Evolutionary conservation across 2,113 vertebrate species (phyloP), one percentile per base, ranked within the genome.

Genomic region (Syngnathus scovelli): DNA sequence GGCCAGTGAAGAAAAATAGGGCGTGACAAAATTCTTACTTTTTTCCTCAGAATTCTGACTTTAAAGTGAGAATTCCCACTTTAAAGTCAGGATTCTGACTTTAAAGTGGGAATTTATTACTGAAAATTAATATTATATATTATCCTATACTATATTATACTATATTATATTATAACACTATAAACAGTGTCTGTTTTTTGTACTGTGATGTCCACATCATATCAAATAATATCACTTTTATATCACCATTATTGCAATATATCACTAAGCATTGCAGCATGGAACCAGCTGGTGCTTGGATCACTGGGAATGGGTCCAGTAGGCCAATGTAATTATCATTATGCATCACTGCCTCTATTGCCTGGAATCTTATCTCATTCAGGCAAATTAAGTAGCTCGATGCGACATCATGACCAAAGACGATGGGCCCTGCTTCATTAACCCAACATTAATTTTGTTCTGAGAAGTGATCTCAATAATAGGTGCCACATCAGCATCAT

Each of bases 271-370:
- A 61, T 21, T 27, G 6, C 61, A 63, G 11, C 61, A 63, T 16
- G n/a, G 41, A 4, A 27, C 41, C 41, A 27, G 61, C 39, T 16
- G n/a, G 21, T 63, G 21, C 23, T 46, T 44, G 41, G 13, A 46
- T 46, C 38, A 12, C 19, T 61, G 15, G 7, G 43, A 23, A 43
- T 39, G 19, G 5, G n/a, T 23, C 41, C n/a, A 62, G 61, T 39
- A 13, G 38, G 19, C 39, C 18, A 43, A 16, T 61, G 59, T 61
- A 38, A 43, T 41, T 21, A 44, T 13, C 27, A 58, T 63, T 44
- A 63, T 44, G 21, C 37, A 39, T 61, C 56, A 59, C 37, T 38
- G 56, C 37, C 59, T 38, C 36, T 59, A 59, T 59, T 60, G 58
- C 36, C 36, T n/a, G 18, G 16, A 37, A 39, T 61, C 39, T n/a